Evolutionary conservation across 2,888 invertebrate species (phyloP).

Genomic region (Agrochola macilenta): DNA sequence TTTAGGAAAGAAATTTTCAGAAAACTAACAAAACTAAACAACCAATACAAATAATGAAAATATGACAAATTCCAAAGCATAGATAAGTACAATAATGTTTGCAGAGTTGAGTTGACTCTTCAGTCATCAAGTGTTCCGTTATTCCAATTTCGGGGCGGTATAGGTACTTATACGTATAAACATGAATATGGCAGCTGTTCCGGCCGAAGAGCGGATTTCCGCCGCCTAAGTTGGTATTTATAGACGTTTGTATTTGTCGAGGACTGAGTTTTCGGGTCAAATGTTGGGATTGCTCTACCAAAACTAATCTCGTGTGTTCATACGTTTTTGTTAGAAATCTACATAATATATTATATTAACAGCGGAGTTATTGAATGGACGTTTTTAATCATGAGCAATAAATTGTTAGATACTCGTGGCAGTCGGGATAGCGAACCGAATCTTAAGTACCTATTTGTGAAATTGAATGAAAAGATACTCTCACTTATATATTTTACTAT

Average conservation of each 20-base stretch:
- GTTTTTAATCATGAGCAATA: conserved; percentile 53
- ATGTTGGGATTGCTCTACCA: conserved; percentile 39
- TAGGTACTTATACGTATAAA: conserved; percentile 51
- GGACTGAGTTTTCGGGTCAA: conserved; percentile 39
- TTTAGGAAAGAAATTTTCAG: background rate
- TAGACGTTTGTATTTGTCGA: conserved; percentile 53
- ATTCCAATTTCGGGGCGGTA: conserved; percentile 40
- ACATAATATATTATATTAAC: conserved; percentile 14
- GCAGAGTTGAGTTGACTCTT: conserved; percentile 1
- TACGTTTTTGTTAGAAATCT: conserved; percentile 34
- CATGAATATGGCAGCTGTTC: conserved; percentile 54
- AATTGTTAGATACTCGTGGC: conserved; percentile 29
- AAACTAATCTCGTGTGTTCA: conserved; percentile 41
- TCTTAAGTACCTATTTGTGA: conserved; percentile 49
- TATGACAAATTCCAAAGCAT: background rate
- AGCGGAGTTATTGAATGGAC: conserved; percentile 32
- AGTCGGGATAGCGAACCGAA: conserved; percentile 40
- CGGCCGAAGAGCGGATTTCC: conserved; percentile 63
- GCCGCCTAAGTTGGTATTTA: conserved; percentile 60
- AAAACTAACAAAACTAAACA: background rate
- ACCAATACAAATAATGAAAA: background rate
- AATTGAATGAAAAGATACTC: conserved; percentile 52
- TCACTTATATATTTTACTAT: conserved; percentile 29
- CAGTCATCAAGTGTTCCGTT: conserved; percentile 34
- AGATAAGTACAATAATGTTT: conserved; percentile 16